phyloP scores from a whole-genome alignment of 2,797 vertebrate genomes.

The Onychomys leucogaster region DNA sequence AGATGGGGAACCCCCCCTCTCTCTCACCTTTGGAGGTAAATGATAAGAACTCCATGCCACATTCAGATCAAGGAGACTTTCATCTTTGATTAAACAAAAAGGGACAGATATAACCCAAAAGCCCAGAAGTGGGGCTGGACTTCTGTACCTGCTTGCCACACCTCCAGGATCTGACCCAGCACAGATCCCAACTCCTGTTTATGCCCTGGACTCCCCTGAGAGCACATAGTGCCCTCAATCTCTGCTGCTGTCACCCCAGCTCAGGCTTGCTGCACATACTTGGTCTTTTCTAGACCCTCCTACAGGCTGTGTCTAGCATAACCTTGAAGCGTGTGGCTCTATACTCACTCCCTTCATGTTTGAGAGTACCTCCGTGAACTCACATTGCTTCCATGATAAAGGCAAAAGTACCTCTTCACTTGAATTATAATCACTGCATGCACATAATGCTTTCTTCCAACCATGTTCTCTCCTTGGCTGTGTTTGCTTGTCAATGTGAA shows the following conservation, averaged over 20 bases:
- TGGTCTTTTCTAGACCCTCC: not conserved
- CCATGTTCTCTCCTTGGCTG: not conserved
- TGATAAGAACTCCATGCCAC: not conserved
- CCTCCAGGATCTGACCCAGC: not conserved
- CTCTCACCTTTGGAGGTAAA: not conserved
- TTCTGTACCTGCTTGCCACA: not conserved
- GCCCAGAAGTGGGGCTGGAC: not conserved
- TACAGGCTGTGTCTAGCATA: not conserved
- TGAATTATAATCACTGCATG: not conserved
- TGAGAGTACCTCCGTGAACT: not conserved
- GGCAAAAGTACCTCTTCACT: not conserved
- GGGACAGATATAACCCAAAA: not conserved
- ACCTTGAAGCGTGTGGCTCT: not conserved
- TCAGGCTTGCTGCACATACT: not conserved
- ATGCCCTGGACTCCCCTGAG: not conserved
- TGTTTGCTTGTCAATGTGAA: not conserved
- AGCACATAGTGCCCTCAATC: rapidly evolving
- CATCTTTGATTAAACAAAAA: not conserved
- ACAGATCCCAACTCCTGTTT: not conserved
- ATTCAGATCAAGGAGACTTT: not conserved
- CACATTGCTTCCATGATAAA: not conserved
- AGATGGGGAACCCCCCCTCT: not conserved
- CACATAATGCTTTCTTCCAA: not conserved
- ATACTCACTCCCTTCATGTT: not conserved
- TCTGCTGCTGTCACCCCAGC: not conserved